Evolutionary conservation across 2,797 vertebrate genomes (phyloP).

Genomic region (Gadopsis marmoratus): DNA sequence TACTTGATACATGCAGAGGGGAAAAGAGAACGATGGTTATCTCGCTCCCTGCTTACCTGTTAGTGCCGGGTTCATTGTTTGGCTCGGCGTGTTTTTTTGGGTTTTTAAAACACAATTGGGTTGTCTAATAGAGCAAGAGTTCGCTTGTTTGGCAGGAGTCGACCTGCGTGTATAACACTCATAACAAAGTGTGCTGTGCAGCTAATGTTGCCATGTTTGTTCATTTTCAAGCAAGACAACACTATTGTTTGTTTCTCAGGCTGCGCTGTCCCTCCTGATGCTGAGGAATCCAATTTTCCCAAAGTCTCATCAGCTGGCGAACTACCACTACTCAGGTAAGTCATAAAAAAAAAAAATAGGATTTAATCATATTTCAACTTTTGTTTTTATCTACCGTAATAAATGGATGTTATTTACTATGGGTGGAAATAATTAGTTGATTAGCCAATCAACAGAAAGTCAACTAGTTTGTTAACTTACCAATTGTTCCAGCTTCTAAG

Average conservation of each 20-base stretch:
- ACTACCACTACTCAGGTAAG: constrained; percentile 97
- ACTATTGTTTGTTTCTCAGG: constrained; percentile 80
- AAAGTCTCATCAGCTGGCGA: constrained; percentile 86
- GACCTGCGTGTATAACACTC: constrained; percentile 14
- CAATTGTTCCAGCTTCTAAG: background rate
- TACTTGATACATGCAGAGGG: constrained; percentile 3
- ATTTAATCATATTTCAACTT: background rate
- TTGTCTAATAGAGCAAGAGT: background rate
- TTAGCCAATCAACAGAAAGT: background rate
- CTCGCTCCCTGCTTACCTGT: constrained; percentile 23
- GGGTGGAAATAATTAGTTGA: background rate
- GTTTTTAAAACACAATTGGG: constrained; percentile 17
- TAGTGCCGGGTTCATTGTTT: constrained; percentile 11
- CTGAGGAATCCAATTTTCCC: constrained; percentile 88
- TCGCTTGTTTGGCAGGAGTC: constrained; percentile 1
- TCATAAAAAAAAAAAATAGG: fast-evolving
- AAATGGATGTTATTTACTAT: background rate
- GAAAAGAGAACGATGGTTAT: constrained; percentile 29
- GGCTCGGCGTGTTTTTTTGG: background rate
- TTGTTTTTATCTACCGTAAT: no score
- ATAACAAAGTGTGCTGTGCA: constrained; percentile 1
- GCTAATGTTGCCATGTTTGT: background rate
- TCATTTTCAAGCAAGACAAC: background rate
- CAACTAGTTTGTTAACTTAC: background rate
- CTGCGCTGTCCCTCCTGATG: constrained; percentile 90